Conservation (phyloP, 1,140 invertebrate species). For the Proctacanthus coquilletti region DNA sequence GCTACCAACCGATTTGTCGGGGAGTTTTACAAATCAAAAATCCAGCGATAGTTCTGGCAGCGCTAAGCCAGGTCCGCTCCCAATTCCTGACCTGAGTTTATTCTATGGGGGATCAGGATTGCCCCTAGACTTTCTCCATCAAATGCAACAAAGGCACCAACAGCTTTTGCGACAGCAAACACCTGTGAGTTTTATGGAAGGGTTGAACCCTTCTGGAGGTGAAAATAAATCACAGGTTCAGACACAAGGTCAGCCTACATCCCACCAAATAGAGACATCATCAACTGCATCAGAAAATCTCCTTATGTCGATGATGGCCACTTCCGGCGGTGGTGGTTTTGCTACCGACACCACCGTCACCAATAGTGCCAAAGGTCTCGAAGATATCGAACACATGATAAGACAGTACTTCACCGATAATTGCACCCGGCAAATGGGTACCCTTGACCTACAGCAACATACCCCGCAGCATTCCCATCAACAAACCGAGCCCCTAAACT, state of each 20-base stretch:
- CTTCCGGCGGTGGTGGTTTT: too few relatives aligned
- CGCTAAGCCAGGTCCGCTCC: not conserved
- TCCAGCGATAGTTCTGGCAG: not conserved
- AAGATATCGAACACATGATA: slow-evolving; percentile 4
- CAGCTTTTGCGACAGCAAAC: not conserved
- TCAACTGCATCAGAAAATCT: slow-evolving; percentile 4
- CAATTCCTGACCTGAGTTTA: not conserved
- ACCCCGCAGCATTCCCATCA: not conserved
- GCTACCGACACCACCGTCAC: too few relatives aligned
- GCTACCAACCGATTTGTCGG: not conserved
- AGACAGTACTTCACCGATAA: slow-evolving; percentile 5
- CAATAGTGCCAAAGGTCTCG: not conserved
- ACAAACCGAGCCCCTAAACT: slow-evolving; percentile 4
- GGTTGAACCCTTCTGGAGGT: not conserved
- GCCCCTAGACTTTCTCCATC: slow-evolving; percentile 4
- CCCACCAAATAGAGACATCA: not conserved
- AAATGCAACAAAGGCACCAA: slow-evolving; percentile 3
- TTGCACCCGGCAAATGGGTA: not conserved
- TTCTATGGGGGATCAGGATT: not conserved
- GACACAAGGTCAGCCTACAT: not conserved
- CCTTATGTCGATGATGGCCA: not conserved
- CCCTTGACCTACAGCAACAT: too few relatives aligned
- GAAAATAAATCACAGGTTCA: too few relatives aligned
- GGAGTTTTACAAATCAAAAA: not conserved
- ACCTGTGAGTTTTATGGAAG: too few relatives aligned